phyloP scores from a whole-genome alignment of 2,888 invertebrate species.

The Plusia festucae region DNA sequence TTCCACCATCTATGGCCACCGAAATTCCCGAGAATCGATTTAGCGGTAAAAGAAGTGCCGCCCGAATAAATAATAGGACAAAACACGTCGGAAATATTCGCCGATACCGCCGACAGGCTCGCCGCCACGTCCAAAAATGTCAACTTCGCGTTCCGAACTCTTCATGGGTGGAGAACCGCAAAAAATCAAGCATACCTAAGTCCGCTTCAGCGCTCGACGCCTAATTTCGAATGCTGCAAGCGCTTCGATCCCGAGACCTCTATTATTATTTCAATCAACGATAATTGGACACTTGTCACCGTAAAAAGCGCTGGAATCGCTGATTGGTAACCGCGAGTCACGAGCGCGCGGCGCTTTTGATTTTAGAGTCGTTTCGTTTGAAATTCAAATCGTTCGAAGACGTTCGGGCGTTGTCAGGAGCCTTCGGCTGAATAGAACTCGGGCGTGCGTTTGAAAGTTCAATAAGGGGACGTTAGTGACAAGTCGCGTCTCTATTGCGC shows the following conservation, averaged over 20 bases:
- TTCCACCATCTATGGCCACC: conserved; percentile 60
- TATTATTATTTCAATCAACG: conserved; percentile 86
- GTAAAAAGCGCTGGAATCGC: conserved; percentile 75
- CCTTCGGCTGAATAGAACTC: conserved; percentile 55
- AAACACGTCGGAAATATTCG: conserved; percentile 80
- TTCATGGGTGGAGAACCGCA: conserved; percentile 81
- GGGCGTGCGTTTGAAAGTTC: conserved; percentile 68
- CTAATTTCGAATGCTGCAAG: conserved; percentile 78
- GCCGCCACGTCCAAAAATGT: conserved; percentile 77
- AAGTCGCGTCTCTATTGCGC: conserved; percentile 59
- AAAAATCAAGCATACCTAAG: conserved; percentile 69
- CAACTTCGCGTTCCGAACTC: conserved; percentile 70
- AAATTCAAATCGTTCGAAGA: conserved; percentile 72
- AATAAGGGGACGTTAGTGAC: conserved; percentile 64
- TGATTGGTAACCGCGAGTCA: conserved; percentile 70
- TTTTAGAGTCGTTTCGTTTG: conserved; percentile 67
- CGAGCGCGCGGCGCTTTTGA: conserved; percentile 75
- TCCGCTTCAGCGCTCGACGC: conserved; percentile 58
- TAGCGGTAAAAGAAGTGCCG: conserved; percentile 70
- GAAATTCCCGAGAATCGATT: conserved; percentile 78
- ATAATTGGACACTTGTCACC: conserved; percentile 86
- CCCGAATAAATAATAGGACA: conserved; percentile 79
- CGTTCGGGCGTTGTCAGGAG: conserved; percentile 58
- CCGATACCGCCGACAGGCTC: conserved; percentile 70
- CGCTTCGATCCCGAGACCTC: conserved; percentile 69